Conservation (phyloP, 1,140 invertebrate species). For the Brachionus koreanus region DNA sequence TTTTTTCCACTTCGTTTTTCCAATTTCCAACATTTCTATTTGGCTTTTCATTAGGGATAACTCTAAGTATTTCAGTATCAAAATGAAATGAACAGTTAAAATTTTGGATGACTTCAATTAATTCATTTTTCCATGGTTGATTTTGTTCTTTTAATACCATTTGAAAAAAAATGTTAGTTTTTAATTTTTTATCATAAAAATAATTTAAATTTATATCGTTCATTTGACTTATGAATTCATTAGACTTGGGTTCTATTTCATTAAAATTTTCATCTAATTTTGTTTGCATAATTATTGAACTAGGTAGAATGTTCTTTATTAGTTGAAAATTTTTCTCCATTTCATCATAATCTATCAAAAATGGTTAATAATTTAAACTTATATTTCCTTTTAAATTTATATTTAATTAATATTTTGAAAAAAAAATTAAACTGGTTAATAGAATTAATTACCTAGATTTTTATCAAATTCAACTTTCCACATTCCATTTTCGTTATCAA, state of each 20-base stretch:
- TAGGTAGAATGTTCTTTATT: not conserved
- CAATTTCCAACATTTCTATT: not conserved
- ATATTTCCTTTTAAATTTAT: not conserved
- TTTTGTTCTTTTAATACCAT: not conserved
- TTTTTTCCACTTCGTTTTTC: not conserved
- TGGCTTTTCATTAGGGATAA: not conserved
- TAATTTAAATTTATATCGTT: not conserved
- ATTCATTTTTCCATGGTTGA: not conserved
- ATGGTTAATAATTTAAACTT: not conserved
- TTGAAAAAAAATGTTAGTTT: not conserved
- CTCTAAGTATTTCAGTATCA: not conserved
- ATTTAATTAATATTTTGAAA: not conserved
- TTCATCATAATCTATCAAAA: not conserved
- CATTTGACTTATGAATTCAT: too few species aligned
- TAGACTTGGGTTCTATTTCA: not conserved
- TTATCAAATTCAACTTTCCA: not conserved
- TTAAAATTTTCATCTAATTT: not conserved
- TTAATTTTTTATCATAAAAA: not conserved
- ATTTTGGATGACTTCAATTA: not conserved
- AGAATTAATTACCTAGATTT: not conserved
- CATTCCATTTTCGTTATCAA: not conserved
- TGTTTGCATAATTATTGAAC: not conserved
- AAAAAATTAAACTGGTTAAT: not conserved
- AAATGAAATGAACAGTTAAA: not conserved
- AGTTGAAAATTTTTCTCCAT: not conserved